Base-by-base conservation (phyloP, 2,888 invertebrate genomes). In the Shargacucullia verbasci region DNA sequence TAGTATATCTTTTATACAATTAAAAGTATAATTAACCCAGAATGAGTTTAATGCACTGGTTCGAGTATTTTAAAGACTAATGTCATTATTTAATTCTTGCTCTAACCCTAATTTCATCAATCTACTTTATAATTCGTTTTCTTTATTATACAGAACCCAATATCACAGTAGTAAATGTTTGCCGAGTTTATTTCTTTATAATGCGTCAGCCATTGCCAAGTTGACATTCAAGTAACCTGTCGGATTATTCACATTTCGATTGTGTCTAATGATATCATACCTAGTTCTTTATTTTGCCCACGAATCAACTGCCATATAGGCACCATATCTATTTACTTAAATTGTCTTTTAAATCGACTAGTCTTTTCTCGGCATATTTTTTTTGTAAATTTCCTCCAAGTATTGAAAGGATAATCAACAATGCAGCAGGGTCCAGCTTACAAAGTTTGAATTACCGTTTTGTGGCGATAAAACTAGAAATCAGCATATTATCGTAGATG, bases 191-290 rank as follows among this genome's bases (percentile, higher is more conserved):
- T 74, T 60, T 54, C 41, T 67, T 74, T 70, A 63, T 74, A 70
- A 73, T 70, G 48, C 56, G 49, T 56, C 56, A 65, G 40, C 50
- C 43, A 63, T 56, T 74, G 52, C 43, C 53, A 43, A 47, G 71
- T 62, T 74, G 75, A 70, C 71, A 73, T 73, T 70, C 71, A 57
- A 52, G 33, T 46, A 59, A 60, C 55, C 52, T 50, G 50, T 43
- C 38, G n/a, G 55, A 62, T 60, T 57, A 53, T 59, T 57, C 52
- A 63, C 53, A 59, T 69, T 73, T 71, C 43, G 52, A 70, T 47
- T 57, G 41, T 55, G 15, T 49, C 41, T 62, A 35, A 59, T 66
- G 52, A 58, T 63, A 54, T 60, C 46, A 69, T 53, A 25, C 14
- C 25, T 34, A 49, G 29, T 48, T 56, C 31, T 59, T 54, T 47